Percentiles rank a stretch among this genome's conserved stretches.
These are phyloP conservation scores for Vesta saturnalis DNA, from an alignment of 2,888 invertebrate species.

Conservation along the genomic window DNA sequence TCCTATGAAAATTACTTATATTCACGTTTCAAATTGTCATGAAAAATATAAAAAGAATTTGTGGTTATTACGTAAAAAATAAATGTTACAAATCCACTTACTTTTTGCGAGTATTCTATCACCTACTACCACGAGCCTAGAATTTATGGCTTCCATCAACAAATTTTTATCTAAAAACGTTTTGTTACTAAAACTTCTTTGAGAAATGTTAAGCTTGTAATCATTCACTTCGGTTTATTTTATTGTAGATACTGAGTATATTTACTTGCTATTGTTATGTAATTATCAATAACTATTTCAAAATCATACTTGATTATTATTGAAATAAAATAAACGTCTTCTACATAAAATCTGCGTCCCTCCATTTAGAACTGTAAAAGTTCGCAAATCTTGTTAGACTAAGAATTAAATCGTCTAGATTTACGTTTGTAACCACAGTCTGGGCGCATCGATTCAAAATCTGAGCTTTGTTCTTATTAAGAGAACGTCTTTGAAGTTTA, in stretches of 20 bases:
- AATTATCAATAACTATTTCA: too few relatives aligned
- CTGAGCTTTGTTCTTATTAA: constrained; percentile 4
- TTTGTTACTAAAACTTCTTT: not conserved
- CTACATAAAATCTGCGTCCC: not conserved
- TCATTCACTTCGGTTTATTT: not conserved
- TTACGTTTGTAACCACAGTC: constrained; percentile 10
- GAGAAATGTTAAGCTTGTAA: not conserved
- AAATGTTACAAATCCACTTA: not conserved
- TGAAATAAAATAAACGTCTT: too few relatives aligned
- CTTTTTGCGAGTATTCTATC: not conserved
- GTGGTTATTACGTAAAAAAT: too few relatives aligned
- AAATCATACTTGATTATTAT: too few relatives aligned
- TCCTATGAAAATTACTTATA: too few relatives aligned
- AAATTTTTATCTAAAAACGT: not conserved
- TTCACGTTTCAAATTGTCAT: too few relatives aligned
- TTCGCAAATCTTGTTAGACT: constrained; percentile 7
- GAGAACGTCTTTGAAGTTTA: not conserved
- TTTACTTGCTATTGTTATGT: too few relatives aligned
- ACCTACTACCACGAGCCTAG: not conserved
- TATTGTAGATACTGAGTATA: too few relatives aligned
- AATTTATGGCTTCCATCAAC: not conserved
- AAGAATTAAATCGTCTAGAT: constrained; percentile 18
- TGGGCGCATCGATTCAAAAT: constrained; percentile 16
- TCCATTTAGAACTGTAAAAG: not conserved
- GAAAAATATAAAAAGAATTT: too few relatives aligned